These are phyloP conservation scores for Rhadinocentrus ornatus DNA, from an alignment of 2,797 vertebrate genomes.

Conservation along the genomic window DNA sequence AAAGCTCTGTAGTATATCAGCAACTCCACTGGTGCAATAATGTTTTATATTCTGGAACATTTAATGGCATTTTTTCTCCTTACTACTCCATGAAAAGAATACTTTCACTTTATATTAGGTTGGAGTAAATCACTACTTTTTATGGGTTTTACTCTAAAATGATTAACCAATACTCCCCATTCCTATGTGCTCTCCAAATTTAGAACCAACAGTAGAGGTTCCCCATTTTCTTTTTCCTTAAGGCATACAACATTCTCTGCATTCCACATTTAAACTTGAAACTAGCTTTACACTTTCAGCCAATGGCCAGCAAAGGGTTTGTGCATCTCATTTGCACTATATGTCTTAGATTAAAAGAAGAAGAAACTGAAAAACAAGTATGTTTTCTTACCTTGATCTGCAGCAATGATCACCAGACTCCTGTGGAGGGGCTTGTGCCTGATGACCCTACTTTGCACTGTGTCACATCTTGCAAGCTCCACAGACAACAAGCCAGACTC, in stretches of 20 bases:
- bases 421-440: conserved; percentile 64
- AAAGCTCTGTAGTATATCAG: not conserved
- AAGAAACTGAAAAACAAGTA: not conserved
- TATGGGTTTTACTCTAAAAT: conserved; percentile 2
- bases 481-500: conserved; percentile 44
- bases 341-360: not conserved
- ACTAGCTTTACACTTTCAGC: not conserved
- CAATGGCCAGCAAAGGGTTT: not conserved
- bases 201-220: not conserved
- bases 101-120: not conserved
- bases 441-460: conserved; percentile 73
- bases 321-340: not conserved
- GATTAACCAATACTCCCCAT: not conserved
- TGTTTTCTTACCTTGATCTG: conserved; percentile 35
- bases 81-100: conserved; percentile 18
- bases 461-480: conserved; percentile 49
- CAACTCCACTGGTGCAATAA: not conserved
- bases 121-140: not conserved
- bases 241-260: not conserved
- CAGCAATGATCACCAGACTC: conserved; percentile 76
- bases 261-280: not conserved
- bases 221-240: not conserved
- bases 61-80: conserved; percentile 8
- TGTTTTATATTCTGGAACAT: conserved; percentile 13
- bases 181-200: not conserved